Percentiles rank a stretch among this genome's conserved stretches.
Evolutionary conservation across 53 echinoderm and acorn worm species (phyloP).

Genomic region (Holothuria scabra): DNA sequence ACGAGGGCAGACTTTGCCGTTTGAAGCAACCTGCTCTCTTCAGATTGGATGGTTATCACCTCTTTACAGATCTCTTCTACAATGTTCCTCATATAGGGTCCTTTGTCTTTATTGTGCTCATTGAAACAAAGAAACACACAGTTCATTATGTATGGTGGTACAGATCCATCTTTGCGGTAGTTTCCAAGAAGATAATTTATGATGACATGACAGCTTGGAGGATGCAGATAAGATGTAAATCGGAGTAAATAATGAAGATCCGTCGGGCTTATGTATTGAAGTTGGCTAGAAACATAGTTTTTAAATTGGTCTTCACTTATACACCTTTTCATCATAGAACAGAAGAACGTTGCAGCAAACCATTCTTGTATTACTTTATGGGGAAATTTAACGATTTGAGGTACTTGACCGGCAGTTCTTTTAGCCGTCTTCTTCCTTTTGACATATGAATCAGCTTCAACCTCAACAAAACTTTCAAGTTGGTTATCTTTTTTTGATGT

Average conservation of each 20-base stretch:
- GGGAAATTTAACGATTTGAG: neutral
- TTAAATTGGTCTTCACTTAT: neutral
- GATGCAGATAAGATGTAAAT: neutral
- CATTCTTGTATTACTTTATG: slow-evolving; percentile 31
- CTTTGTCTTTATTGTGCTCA: neutral
- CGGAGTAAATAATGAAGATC: slow-evolving; percentile 17
- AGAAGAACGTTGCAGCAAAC: slow-evolving; percentile 15
- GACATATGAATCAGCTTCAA: too few relatives aligned
- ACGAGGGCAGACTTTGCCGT: neutral
- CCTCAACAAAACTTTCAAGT: too few relatives aligned
- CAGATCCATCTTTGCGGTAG: neutral
- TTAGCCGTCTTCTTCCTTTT: too few relatives aligned
- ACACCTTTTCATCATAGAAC: neutral
- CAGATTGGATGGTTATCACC: neutral
- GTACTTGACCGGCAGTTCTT: neutral
- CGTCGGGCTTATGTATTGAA: neutral
- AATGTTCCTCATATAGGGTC: neutral
- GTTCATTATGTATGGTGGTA: neutral
- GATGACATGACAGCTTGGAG: slow-evolving; percentile 6
- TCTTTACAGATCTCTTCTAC: neutral
- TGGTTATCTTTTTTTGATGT: too few relatives aligned
- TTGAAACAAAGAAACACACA: neutral
- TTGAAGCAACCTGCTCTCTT: neutral
- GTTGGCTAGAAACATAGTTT: neutral
- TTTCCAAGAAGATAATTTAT: neutral